phyloP scores from a whole-genome alignment of 2,797 vertebrate genomes.

The Catamblyrhynchus diadema region DNA sequence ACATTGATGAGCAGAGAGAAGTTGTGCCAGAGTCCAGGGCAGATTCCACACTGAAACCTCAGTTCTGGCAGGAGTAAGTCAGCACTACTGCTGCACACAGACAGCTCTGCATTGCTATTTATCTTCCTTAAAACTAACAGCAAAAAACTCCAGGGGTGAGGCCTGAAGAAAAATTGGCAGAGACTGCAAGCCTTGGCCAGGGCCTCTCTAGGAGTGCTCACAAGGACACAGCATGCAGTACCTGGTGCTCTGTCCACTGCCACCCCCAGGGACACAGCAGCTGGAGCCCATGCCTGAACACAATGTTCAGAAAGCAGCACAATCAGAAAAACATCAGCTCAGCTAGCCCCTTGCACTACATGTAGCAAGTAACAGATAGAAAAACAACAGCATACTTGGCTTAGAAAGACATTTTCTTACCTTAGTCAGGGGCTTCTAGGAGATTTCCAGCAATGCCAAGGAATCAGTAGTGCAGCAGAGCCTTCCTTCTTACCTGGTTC shows the following conservation, averaged over 20 bases:
- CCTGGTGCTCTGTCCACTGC: neutral
- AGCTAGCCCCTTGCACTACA: neutral
- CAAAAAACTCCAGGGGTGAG: neutral
- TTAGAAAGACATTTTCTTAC: neutral
- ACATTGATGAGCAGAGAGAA: neutral
- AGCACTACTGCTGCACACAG: neutral
- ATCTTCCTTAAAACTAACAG: neutral
- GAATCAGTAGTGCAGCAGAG: fast-evolving
- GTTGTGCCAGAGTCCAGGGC: neutral
- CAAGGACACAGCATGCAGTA: neutral
- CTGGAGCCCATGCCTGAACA: fast-evolving
- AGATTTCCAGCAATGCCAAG: neutral
- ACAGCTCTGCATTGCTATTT: neutral
- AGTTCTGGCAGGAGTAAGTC: neutral
- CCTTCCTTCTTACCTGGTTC: neutral
- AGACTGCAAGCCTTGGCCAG: neutral
- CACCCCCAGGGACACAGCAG: neutral
- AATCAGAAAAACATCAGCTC: neutral
- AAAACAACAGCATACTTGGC: neutral
- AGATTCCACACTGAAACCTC: neutral
- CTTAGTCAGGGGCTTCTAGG: neutral
- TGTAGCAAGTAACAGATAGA: fast-evolving
- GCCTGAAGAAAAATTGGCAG: neutral
- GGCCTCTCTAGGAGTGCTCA: neutral
- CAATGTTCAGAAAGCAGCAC: neutral